These are phyloP conservation scores for Bugulina stolonifera DNA, from an alignment of 2,888 invertebrate genomes.

Conservation along the genomic window DNA sequence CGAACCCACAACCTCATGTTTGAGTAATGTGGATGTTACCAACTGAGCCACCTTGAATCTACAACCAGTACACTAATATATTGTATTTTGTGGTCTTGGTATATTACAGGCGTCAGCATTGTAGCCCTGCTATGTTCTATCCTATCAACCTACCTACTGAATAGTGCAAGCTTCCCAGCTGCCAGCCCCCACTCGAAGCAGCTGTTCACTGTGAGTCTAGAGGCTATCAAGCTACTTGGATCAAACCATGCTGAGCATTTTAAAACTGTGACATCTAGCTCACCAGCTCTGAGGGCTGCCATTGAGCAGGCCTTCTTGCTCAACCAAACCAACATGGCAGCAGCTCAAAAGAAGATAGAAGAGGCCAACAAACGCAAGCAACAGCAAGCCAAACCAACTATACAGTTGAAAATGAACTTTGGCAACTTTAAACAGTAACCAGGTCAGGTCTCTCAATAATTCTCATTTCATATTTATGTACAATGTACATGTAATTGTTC, in stretches of 20 bases:
- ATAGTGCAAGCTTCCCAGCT: constrained; percentile 52
- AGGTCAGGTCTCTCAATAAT: no score
- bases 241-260: constrained; percentile 91
- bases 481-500: no score
- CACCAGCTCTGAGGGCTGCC: constrained; percentile 70
- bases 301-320: constrained; percentile 78
- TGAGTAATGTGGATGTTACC: no score
- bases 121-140: constrained; percentile 82
- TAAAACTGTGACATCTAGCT: constrained; percentile 79
- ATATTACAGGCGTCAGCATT: constrained; percentile 75
- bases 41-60: no score
- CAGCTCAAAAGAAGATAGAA: constrained; percentile 32
- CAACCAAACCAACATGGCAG: constrained; percentile 56
- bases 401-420: constrained; percentile 88
- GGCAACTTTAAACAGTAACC: constrained; percentile 70
- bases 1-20: no score
- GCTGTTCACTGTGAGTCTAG: constrained; percentile 81
- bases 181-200: constrained; percentile 34
- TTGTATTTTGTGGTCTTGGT: no score
- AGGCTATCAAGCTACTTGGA: constrained; percentile 83
- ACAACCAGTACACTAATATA: no score
- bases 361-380: constrained; percentile 25
- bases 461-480: no score
- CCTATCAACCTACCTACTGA: constrained; percentile 75
- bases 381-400: constrained; percentile 57